These are phyloP conservation scores for Mobula birostris DNA, from an alignment of 2,113 vertebrate species.

Conservation along the genomic window DNA sequence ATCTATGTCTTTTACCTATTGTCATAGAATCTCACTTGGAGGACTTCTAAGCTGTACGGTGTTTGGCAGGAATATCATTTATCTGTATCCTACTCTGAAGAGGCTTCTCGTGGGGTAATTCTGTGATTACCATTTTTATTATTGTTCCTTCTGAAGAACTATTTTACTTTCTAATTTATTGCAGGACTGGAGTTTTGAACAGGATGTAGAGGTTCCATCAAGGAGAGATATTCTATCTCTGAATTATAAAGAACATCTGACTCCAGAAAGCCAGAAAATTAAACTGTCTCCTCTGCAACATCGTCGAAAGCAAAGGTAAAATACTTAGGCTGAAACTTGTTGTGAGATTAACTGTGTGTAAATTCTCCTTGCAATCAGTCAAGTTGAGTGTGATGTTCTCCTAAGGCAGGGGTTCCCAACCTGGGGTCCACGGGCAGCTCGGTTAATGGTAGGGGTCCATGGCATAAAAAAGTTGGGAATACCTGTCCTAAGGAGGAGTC, in stretches of 20 bases:
- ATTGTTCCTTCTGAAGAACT: not conserved
- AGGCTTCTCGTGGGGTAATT: not conserved
- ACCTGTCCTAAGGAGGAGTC: too few relatives aligned
- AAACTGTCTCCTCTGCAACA: slow-evolving; percentile 17
- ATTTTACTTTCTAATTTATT: not conserved
- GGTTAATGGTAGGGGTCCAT: too few relatives aligned
- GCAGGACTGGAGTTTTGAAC: not conserved
- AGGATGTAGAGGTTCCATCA: not conserved
- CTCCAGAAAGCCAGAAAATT: slow-evolving; percentile 15
- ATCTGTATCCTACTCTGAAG: not conserved
- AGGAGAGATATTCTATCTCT: not conserved
- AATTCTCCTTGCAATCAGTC: not conserved
- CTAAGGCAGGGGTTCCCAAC: too few relatives aligned
- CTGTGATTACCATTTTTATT: not conserved
- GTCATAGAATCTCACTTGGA: not conserved
- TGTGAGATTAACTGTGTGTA: not conserved
- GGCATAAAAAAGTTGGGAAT: too few relatives aligned
- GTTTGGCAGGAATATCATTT: not conserved
- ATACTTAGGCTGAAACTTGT: not conserved
- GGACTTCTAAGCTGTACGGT: not conserved
- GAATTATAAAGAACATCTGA: not conserved
- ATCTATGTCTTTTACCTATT: not conserved
- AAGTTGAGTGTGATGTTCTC: too few relatives aligned
- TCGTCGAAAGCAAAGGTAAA: slow-evolving; percentile 14
- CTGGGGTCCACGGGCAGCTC: too few relatives aligned